Evolutionary conservation across 2,888 invertebrate species (phyloP).

Genomic region (Bellardia bayeri): DNA sequence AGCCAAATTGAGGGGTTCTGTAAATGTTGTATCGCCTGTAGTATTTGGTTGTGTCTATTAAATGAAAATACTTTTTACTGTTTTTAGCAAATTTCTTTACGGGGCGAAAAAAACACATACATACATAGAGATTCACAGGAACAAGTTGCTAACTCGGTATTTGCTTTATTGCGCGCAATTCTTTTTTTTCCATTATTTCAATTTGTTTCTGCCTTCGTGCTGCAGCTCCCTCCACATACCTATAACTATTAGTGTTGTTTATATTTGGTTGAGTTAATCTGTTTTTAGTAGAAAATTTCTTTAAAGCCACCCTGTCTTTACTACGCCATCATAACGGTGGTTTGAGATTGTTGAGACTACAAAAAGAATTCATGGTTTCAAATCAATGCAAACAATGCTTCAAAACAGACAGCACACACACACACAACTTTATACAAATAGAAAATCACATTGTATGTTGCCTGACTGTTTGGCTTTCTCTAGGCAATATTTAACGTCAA

Average conservation of each 20-base stretch:
- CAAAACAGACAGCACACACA: slow-evolving; percentile 24
- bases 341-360: slow-evolving; percentile 22
- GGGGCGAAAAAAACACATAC: background rate
- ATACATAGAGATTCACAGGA: background rate
- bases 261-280: slow-evolving; percentile 63
- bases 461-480: background rate
- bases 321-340: slow-evolving; percentile 30
- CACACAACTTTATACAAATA: slow-evolving; percentile 11
- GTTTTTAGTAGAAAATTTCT: slow-evolving; percentile 46
- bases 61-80: background rate
- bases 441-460: background rate
- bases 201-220: slow-evolving; percentile 27
- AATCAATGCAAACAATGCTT: slow-evolving; percentile 31
- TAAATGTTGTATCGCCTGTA: background rate
- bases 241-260: background rate
- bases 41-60: slow-evolving; percentile 5
- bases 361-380: slow-evolving; percentile 22
- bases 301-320: slow-evolving; percentile 36
- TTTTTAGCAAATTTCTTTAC: slow-evolving; percentile 3
- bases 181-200: slow-evolving; percentile 13
- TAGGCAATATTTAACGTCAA: slow-evolving; percentile 15
- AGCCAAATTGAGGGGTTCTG: background rate
- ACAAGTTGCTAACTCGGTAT: background rate
- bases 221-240: background rate
- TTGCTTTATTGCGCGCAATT: slow-evolving; percentile 15